Base-by-base conservation (phyloP, 2,113 vertebrate genomes). In the Ginglymostoma cirratum region DNA sequence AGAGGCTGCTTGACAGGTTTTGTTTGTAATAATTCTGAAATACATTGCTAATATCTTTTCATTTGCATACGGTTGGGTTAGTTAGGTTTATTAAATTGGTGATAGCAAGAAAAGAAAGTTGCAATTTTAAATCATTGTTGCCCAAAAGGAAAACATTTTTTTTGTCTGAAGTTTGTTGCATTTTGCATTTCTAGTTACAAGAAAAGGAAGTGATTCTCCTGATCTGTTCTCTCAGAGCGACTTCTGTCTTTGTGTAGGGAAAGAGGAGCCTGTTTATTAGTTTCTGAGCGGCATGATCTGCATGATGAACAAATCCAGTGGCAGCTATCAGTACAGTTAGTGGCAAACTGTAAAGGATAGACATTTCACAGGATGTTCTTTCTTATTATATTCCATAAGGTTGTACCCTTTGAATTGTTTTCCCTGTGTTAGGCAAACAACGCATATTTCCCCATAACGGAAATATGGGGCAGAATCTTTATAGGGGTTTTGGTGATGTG, bases 201-300 rank as follows among this genome's bases (percentile, higher is more conserved):
- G 38, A 45, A 94, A 69, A 17, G 34, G 66, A 69, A n/a, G 30
- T 94, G 92, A 94, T 93, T n/a, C 65, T 93, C 90, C n/a, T 94
- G 92, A 45, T 42, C 66, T 67, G 92, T 69, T 66, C 38, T 94
- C 65, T 65, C 92, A 94, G 4, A 90, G 65, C 19, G 92, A 69
- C 65, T 69, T 42, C 67, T 69, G 21, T 69, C 65, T 69, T 94
- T 65, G 92, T 61, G 67, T 61, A 12, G 70, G 69, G 7, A 42
- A 69, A 94, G 52, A 89, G 24, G 55, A 94, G 92, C 5, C 92
- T 67, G 21, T 94, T 93, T 93, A 38, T 93, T 93, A 38, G 12
- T 65, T n/a, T 17, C 90, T 67, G 61, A 24, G 55, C 17, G 69
- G 66, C 92, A 69, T 55, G 38, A 42, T 45, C 92, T 94, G 65